A percentile compares a stretch with the other conserved stretches of the same genome.
These are phyloP conservation scores for Catharus minimus DNA, from an alignment of 2,113 vertebrate genomes.

Conservation along the genomic window DNA sequence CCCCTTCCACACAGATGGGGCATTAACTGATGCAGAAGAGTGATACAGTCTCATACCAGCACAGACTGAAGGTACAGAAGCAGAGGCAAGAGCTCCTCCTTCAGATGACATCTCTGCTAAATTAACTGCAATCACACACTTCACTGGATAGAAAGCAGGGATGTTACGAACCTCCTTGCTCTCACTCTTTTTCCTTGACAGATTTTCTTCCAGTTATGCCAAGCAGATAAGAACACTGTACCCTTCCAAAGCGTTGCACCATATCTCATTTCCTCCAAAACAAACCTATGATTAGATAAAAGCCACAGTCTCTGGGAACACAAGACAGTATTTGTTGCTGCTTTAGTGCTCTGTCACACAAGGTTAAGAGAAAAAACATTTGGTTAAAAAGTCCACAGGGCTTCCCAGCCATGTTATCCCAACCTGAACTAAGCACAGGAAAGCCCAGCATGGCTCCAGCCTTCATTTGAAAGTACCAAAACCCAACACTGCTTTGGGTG, in stretches of 20 bases:
- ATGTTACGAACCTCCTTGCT: background rate
- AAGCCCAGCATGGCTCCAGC: background rate
- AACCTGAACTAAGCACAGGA: rapidly evolving
- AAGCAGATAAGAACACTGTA: background rate
- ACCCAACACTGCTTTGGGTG: background rate
- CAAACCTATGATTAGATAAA: background rate
- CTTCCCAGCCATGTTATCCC: background rate
- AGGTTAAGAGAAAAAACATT: background rate
- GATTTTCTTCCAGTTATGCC: background rate
- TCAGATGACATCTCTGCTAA: background rate
- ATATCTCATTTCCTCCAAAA: background rate
- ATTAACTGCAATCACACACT: background rate
- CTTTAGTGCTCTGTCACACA: background rate
- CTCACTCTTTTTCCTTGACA: background rate
- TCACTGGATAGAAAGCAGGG: background rate
- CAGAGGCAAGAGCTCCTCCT: slow-evolving; percentile 12
- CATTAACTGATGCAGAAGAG: background rate
- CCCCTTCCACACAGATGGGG: background rate
- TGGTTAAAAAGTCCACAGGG: background rate
- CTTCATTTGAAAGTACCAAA: background rate
- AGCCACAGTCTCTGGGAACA: background rate
- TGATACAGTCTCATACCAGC: rapidly evolving
- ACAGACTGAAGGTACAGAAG: background rate
- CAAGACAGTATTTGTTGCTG: background rate
- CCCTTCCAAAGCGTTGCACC: background rate